Evolutionary conservation across 2,113 vertebrate species (phyloP).

Genomic region (Malurus melanocephalus): DNA sequence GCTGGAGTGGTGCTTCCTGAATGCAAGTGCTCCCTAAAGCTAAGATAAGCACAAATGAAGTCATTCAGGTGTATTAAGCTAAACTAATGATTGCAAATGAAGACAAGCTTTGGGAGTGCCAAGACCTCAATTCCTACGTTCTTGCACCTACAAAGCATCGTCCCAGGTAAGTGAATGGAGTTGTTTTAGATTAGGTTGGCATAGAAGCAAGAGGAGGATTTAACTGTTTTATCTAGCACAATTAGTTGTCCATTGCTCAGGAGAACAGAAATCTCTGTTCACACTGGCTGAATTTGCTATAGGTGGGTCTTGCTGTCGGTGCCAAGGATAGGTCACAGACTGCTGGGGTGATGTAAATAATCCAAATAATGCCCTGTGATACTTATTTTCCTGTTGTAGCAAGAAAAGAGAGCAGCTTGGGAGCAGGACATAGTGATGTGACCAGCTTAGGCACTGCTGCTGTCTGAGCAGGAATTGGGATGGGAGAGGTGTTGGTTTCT

Average conservation of each 20-base stretch:
- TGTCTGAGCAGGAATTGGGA: fast-evolving
- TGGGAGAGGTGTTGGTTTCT: neutral
- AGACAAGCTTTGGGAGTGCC: neutral
- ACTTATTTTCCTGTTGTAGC: neutral
- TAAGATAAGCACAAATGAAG: neutral
- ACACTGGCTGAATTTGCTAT: neutral
- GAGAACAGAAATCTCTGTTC: neutral
- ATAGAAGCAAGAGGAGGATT: neutral
- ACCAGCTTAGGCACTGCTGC: neutral
- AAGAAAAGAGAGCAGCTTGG: neutral
- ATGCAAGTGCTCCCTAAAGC: neutral
- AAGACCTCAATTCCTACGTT: neutral
- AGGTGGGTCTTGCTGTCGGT: neutral
- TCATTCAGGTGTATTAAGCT: slow-evolving; percentile 14
- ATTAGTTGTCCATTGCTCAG: neutral
- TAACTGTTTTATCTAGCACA: neutral
- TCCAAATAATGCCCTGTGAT: neutral
- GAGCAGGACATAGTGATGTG: neutral
- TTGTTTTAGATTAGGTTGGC: neutral
- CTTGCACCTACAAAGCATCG: neutral
- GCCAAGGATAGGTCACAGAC: neutral
- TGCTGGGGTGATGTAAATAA: neutral
- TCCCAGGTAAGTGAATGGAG: neutral
- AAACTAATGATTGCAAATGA: slow-evolving; percentile 23
- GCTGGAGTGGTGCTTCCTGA: slow-evolving; percentile 6